phyloP scores from a whole-genome alignment of 2,113 vertebrate genomes.

The Ctenodactylus gundi region DNA sequence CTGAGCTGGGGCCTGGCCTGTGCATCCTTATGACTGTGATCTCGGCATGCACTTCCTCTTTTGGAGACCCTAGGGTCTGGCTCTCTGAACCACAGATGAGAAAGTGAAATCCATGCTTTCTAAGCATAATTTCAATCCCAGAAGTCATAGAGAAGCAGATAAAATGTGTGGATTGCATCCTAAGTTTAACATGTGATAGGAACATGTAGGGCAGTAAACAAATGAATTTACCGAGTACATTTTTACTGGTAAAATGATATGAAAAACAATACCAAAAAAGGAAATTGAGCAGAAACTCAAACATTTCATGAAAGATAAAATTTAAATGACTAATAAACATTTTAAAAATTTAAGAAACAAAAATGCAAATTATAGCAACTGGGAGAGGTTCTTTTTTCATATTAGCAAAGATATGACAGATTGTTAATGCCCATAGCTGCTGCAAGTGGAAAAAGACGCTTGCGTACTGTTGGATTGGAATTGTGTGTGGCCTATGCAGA shows the following conservation, averaged over 20 bases:
- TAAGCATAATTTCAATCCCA: neutral
- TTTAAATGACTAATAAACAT: neutral
- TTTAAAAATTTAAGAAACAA: neutral
- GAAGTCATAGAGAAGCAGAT: neutral
- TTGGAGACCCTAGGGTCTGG: neutral
- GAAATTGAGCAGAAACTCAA: neutral
- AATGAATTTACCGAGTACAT: neutral
- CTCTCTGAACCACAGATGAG: neutral
- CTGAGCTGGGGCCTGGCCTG: neutral
- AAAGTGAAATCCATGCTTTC: neutral
- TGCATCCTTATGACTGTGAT: neutral
- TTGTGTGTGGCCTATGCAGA: neutral
- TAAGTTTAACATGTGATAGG: neutral
- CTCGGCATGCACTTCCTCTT: neutral
- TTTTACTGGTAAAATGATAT: neutral
- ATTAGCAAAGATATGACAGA: neutral
- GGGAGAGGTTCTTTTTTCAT: neutral
- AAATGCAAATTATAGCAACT: neutral
- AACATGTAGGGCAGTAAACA: neutral
- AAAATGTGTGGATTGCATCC: neutral
- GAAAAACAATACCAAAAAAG: neutral
- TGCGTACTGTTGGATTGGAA: neutral
- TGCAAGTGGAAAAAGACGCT: neutral
- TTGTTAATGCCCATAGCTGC: neutral
- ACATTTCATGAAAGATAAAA: neutral